phyloP scores from a whole-genome alignment of 2,113 vertebrate species.

The Leucosticte australis region DNA sequence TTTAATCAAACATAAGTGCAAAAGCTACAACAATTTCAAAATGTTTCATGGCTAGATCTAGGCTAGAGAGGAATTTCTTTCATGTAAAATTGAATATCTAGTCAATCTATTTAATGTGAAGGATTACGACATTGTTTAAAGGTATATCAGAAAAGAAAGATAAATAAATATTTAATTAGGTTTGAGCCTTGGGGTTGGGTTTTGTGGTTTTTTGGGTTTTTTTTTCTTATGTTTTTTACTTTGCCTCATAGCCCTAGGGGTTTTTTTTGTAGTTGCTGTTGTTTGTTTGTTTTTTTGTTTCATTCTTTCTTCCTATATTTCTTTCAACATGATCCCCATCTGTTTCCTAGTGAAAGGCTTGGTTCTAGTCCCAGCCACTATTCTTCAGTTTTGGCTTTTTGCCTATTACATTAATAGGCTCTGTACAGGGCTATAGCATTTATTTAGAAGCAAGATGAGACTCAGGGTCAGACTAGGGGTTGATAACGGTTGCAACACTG shows the following conservation, averaged over 20 bases:
- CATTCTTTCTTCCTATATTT: not conserved
- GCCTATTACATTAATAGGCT: not conserved
- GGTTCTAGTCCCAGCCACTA: not conserved
- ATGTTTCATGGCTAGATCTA: not conserved
- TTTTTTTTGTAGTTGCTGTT: not conserved
- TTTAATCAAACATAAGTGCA: not conserved
- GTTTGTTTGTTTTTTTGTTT: not conserved
- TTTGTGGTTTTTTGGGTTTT: rapidly evolving
- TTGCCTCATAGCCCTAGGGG: not conserved
- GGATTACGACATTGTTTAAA: not conserved
- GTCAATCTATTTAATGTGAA: not conserved
- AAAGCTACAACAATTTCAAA: not conserved
- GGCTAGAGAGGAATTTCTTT: not conserved
- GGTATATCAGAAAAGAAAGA: not conserved
- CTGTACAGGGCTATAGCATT: not conserved
- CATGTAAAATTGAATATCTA: not conserved
- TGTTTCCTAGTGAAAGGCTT: not conserved
- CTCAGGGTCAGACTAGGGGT: not conserved
- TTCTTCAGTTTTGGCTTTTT: not conserved
- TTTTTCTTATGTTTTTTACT: not conserved
- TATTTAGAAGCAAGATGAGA: not conserved
- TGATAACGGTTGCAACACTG: not conserved
- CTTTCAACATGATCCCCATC: not conserved
- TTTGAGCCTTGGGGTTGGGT: not conserved
- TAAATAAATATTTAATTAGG: not conserved